Percentiles rank a stretch among this genome's conserved stretches.
Conservation (phyloP, 2,113 vertebrate genomes). For the Mastomys natalensis region DNA sequence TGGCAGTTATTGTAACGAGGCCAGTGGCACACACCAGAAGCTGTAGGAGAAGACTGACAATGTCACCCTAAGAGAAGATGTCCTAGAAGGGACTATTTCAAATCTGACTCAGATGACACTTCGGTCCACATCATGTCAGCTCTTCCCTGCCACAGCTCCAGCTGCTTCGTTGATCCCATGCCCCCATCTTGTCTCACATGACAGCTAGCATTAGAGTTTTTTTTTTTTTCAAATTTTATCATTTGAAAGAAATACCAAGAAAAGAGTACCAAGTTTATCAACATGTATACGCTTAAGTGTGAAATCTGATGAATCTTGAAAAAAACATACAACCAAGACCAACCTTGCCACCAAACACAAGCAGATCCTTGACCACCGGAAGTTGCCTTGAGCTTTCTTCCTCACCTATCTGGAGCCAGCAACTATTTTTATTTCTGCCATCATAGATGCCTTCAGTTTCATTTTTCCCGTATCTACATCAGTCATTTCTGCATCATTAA, state of each 20-base stretch:
- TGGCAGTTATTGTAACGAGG: neutral
- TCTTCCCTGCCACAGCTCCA: neutral
- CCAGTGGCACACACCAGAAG: fast-evolving
- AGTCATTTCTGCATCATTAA: neutral
- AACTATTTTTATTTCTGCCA: neutral
- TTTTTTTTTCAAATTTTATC: neutral
- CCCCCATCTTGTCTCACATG: neutral
- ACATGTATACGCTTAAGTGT: neutral
- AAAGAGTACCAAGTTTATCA: neutral
- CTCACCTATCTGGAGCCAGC: neutral
- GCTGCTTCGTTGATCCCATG: neutral
- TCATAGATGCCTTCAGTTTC: neutral
- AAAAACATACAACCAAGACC: neutral
- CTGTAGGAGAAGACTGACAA: neutral
- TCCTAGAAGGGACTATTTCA: neutral
- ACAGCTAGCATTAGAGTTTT: neutral
- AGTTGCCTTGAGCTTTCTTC: neutral
- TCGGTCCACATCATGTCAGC: fast-evolving
- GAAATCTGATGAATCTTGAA: neutral
- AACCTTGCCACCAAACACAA: neutral
- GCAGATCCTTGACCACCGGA: neutral
- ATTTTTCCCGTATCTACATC: neutral
- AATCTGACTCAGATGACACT: neutral
- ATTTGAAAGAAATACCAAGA: too few relatives aligned
- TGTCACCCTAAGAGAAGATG: neutral